Conservation (phyloP, 2,888 invertebrate species). For the Himalopsyche tibetana region DNA sequence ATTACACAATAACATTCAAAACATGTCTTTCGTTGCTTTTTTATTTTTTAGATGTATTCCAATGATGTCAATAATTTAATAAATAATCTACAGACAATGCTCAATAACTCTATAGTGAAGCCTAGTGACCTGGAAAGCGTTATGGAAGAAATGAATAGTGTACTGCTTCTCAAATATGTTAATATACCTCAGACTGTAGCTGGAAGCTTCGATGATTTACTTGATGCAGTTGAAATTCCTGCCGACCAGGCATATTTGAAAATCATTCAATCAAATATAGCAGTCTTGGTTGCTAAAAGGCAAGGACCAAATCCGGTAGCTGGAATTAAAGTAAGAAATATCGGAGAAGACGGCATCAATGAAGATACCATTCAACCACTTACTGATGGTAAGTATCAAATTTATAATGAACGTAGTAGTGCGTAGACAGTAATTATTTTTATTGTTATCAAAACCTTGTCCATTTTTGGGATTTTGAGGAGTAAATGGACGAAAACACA, state of each 20-base stretch:
- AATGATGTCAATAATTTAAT: background rate
- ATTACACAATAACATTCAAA: too few relatives aligned
- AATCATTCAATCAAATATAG: slow-evolving; percentile 61
- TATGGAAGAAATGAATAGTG: background rate
- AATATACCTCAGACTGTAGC: background rate
- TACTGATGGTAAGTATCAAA: slow-evolving; percentile 54
- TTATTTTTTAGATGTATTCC: background rate
- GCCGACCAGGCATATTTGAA: slow-evolving; percentile 50
- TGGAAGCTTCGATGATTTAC: background rate
- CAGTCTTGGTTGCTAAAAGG: slow-evolving; percentile 60
- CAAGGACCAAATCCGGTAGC: slow-evolving; percentile 45
- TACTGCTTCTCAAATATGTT: background rate
- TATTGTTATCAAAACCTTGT: too few relatives aligned
- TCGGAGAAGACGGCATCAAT: slow-evolving; percentile 45
- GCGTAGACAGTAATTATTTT: background rate
- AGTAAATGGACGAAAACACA: too few relatives aligned
- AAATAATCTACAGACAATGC: background rate
- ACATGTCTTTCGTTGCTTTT: background rate
- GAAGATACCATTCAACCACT: slow-evolving; percentile 54
- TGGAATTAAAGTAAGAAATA: slow-evolving; percentile 55
- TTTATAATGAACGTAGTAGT: background rate
- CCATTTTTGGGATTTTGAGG: too few relatives aligned
- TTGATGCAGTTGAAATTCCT: slow-evolving; percentile 54
- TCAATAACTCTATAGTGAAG: background rate
- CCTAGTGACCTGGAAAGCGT: background rate